A percentile compares a stretch with the other conserved stretches of the same genome.
These are phyloP conservation scores for Scleropages formosus DNA, from an alignment of 2,797 vertebrate genomes.

Conservation along the genomic window DNA sequence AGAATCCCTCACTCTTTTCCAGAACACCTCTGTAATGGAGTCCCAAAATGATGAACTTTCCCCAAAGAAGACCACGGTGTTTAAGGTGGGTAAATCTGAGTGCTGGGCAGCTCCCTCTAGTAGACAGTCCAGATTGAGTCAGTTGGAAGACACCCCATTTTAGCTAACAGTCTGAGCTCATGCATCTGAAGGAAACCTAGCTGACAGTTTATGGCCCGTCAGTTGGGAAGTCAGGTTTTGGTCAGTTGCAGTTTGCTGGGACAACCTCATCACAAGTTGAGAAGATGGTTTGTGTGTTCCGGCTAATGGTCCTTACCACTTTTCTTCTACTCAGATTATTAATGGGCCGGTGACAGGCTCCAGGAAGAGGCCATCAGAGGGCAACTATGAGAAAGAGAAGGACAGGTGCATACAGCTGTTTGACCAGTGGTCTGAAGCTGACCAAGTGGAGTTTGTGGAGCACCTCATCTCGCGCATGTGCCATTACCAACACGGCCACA, in stretches of 20 bases:
- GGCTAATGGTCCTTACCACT: neutral
- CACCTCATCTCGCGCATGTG: constrained; percentile 98
- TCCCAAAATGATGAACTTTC: constrained; percentile 83
- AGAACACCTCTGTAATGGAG: constrained; percentile 86
- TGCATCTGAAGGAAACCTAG: no score
- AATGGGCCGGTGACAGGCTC: constrained; percentile 83
- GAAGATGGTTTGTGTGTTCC: neutral
- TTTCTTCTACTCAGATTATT: constrained; percentile 67
- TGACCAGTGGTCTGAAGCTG: constrained; percentile 97
- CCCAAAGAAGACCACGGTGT: constrained; percentile 82
- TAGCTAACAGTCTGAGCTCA: no score
- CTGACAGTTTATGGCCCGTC: no score
- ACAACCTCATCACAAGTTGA: neutral
- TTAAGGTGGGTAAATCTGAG: constrained; percentile 68
- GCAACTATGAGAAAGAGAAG: constrained; percentile 84
- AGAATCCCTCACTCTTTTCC: constrained; percentile 25
- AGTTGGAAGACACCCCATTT: no score
- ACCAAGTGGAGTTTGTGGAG: constrained; percentile 98
- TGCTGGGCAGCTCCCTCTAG: neutral
- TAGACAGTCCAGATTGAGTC: no score
- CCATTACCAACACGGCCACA: constrained; percentile 99
- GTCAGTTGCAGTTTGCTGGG: neutral
- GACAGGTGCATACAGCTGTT: constrained; percentile 85
- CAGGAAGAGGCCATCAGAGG: constrained; percentile 82
- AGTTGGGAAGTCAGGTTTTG: no score